A percentile compares a stretch with the other conserved stretches of the same genome.
Evolutionary conservation across 2,797 vertebrate genomes (phyloP).

Genomic region (Dermochelys coriacea): DNA sequence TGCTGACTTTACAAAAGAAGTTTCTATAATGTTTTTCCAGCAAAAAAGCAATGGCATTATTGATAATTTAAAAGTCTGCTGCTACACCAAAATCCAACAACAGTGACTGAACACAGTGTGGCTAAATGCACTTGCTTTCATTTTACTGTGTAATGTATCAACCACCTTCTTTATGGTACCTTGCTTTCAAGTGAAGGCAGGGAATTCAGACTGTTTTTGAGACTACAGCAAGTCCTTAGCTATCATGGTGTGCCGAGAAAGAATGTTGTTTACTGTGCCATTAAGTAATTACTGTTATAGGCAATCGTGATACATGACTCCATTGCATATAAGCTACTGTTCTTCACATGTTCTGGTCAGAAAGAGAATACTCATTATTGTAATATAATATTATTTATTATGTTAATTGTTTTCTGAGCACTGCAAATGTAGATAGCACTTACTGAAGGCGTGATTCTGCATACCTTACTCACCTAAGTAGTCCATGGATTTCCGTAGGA

Average conservation of each 20-base stretch:
- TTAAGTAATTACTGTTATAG: not conserved
- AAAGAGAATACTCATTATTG: not conserved
- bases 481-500: not conserved
- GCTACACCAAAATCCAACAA: not conserved
- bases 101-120: not conserved
- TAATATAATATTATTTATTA: not conserved
- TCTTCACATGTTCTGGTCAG: not conserved
- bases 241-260: slow-evolving; percentile 21
- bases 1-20: not conserved
- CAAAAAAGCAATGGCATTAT: not conserved
- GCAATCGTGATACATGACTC: not conserved
- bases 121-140: slow-evolving; percentile 12
- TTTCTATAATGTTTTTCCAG: slow-evolving; percentile 34
- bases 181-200: slow-evolving; percentile 47
- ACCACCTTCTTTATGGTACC: slow-evolving; percentile 2
- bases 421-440: not conserved
- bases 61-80: slow-evolving; percentile 26
- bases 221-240: slow-evolving; percentile 11
- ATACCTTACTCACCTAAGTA: not conserved
- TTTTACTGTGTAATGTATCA: not conserved
- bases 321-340: not conserved
- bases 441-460: not conserved
- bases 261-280: slow-evolving; percentile 39
- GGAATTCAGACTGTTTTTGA: not conserved
- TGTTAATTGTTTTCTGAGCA: not conserved